A percentile compares a stretch with the other conserved stretches of the same genome.
Conservation (phyloP, 2,797 vertebrate species). For the Varecia variegata region DNA sequence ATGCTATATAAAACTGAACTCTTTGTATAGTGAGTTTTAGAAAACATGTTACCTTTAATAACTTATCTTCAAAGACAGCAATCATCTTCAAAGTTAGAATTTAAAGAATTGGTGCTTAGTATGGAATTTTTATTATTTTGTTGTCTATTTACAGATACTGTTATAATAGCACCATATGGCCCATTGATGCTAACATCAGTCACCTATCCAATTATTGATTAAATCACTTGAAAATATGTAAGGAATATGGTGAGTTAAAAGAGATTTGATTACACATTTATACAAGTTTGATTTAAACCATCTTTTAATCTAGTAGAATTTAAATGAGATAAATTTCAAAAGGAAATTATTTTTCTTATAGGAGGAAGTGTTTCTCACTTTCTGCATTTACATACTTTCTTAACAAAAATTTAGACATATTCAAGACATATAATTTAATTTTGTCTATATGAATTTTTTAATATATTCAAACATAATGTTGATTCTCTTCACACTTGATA, state of each 20-base stretch:
- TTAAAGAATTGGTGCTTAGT: neutral
- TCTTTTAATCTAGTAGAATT: neutral
- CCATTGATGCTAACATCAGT: neutral
- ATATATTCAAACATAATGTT: neutral
- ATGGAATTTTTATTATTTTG: slow-evolving; percentile 19
- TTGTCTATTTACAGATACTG: neutral
- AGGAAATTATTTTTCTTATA: neutral
- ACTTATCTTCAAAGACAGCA: neutral
- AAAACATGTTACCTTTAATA: neutral
- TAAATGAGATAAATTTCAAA: neutral
- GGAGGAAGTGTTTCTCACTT: neutral
- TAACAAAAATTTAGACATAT: neutral
- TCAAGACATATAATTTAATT: neutral
- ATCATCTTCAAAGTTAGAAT: neutral
- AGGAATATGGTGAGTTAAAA: neutral
- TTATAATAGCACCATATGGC: neutral
- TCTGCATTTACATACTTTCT: neutral
- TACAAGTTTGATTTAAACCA: neutral
- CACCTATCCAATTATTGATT: neutral
- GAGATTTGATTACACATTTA: slow-evolving; percentile 32
- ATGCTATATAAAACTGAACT: neutral
- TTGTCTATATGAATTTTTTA: neutral
- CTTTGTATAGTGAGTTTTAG: neutral
- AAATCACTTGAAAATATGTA: neutral
- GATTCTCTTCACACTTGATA: neutral